Base-by-base conservation (phyloP, 2,888 invertebrate genomes). In the Drosophila kokeensis region DNA sequence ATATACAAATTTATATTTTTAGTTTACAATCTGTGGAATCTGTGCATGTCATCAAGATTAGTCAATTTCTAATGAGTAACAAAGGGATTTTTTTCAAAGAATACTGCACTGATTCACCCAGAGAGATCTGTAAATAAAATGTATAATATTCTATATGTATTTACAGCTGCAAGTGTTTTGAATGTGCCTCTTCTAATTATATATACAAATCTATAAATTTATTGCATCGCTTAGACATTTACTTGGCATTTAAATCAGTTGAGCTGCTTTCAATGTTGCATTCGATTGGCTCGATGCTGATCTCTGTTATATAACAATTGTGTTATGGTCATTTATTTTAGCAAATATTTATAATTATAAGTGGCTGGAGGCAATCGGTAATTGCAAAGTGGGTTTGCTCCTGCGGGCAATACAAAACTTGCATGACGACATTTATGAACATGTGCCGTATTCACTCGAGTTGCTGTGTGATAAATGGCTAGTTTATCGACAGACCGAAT, bases 341-440 rank as follows among this genome's bases (percentile, higher is more conserved):
- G 59, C 59, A 70, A 79, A 74, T 87, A 74, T 79, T 87, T 75
- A 83, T 86, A 86, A 88, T 83, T 81, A 50, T 36, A 76, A 72
- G 73, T 58, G 79, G 66, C 89, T 61, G 69, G 55, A 53, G 69
- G 68, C 57, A 63, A 85, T 60, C 21, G 67, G 66, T 83, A 87
- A 88, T 86, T 88, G 86, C 82, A 67, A 88, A 83, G 83, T 86
- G 79, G 61, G 58, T 86, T 82, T 71, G 70, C 87, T 85, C 87
- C 89, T 85, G 87, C 87, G 73, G 89, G 89, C 87, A 73, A 80
- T 79, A 83, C 73, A 73, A 73, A 70, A 70, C 57, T 70, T 63
- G 80, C 18, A 89, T 89, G 85, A 89, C 89, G 83, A 66, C 89
- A 89, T 87, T 58, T 30, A 59, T 59, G 53, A 60, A n/a, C 54